These are phyloP conservation scores for Syngnathus rostellatus DNA, from an alignment of 2,797 vertebrate species.

Conservation along the genomic window DNA sequence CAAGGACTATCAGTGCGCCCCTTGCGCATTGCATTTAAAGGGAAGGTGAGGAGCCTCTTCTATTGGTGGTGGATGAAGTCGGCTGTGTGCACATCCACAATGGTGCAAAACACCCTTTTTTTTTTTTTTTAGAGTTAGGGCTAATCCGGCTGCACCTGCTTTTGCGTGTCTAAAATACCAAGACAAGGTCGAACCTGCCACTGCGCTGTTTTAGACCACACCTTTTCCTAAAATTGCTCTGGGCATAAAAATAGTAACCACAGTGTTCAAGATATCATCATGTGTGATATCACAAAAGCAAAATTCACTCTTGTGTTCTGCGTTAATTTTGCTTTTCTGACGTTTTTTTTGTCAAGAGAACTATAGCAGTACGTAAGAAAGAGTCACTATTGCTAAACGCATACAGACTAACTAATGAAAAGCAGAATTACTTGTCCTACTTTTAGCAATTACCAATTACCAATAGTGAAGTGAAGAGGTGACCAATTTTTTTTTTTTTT, in stretches of 20 bases:
- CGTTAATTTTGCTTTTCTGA: neutral
- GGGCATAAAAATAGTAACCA: neutral
- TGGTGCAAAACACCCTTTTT: too few relatives aligned
- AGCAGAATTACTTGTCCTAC: neutral
- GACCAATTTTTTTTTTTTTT: neutral
- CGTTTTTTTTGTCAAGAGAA: neutral
- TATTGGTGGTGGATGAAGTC: too few relatives aligned
- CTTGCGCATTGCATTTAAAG: too few relatives aligned
- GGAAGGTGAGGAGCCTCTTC: too few relatives aligned
- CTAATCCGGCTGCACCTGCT: too few relatives aligned
- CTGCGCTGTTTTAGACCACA: too few relatives aligned
- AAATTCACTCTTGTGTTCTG: neutral
- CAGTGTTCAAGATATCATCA: neutral
- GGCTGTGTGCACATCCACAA: too few relatives aligned
- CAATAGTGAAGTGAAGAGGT: neutral
- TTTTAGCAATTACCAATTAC: neutral
- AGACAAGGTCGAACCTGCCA: too few relatives aligned
- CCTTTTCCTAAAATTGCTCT: too few relatives aligned
- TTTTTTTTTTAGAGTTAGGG: too few relatives aligned
- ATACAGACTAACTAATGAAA: neutral
- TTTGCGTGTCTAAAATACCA: too few relatives aligned
- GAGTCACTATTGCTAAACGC: neutral
- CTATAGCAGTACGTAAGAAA: neutral
- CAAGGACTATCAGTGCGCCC: too few relatives aligned
- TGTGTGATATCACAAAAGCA: neutral